These are phyloP conservation scores for Camelus dromedarius DNA, from an alignment of 2,113 vertebrate species.

Conservation along the genomic window DNA sequence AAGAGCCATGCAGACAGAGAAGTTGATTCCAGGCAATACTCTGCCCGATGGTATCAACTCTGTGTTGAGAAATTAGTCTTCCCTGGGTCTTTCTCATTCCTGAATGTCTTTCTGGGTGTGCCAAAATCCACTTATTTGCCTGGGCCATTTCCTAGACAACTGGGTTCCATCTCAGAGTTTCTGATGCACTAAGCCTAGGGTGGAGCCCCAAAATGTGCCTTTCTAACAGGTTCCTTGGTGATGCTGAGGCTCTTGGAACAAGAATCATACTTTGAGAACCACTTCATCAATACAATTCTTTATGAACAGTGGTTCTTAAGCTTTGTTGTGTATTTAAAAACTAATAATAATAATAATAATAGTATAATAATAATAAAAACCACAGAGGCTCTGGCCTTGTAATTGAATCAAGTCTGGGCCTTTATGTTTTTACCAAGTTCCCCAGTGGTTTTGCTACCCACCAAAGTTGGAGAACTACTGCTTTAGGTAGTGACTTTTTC, in stretches of 20 bases:
- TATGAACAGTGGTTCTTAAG: not conserved
- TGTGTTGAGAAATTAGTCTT: not conserved
- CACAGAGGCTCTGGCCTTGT: not conserved
- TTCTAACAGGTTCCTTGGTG: not conserved
- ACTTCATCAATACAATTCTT: not conserved
- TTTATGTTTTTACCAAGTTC: not conserved
- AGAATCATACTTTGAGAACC: not conserved
- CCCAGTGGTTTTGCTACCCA: not conserved
- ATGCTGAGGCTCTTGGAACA: not conserved
- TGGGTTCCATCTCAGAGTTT: not conserved
- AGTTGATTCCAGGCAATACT: not conserved
- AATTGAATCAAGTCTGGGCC: not conserved
- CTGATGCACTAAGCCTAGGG: not conserved
- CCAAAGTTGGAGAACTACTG: not conserved
- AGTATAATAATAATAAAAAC: not conserved
- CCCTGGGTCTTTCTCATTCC: not conserved
- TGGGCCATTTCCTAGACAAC: not conserved
- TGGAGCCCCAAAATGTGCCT: not conserved
- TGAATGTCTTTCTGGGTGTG: not conserved
- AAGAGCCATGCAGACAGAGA: not conserved
- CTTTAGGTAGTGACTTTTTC: not conserved
- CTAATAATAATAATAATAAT: not conserved
- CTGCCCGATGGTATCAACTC: not conserved
- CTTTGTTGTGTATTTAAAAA: not conserved
- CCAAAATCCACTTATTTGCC: not conserved